These are phyloP conservation scores for Caenorhabditis drosophilae DNA, from an alignment of 2,888 invertebrate genomes.

Conservation along the genomic window DNA sequence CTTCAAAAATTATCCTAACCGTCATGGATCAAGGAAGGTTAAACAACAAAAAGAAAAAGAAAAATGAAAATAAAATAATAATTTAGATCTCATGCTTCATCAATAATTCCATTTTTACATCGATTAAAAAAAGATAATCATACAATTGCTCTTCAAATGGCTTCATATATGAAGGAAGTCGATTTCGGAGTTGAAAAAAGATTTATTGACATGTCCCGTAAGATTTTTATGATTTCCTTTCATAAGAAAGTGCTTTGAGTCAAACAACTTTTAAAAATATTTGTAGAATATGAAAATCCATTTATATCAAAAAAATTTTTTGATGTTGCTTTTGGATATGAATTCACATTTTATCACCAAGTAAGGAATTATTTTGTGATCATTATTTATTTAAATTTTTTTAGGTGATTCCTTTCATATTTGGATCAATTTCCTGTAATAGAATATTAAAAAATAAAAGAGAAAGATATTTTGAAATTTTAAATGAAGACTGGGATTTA, in stretches of 20 bases:
- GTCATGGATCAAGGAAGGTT: conserved; percentile 40
- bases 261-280: too few species aligned
- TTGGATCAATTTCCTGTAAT: conserved; percentile 25
- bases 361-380: conserved; percentile 2
- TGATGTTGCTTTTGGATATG: conserved; percentile 27
- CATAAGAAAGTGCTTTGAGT: too few species aligned
- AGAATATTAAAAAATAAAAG: conserved; percentile 7
- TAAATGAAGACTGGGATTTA: conserved; percentile 29
- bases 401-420: conserved; percentile 27
- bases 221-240: too few species aligned
- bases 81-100: conserved; percentile 31
- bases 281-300: conserved; percentile 16
- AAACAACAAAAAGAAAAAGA: neutral
- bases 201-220: conserved; percentile 29
- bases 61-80: neutral
- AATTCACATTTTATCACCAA: conserved; percentile 31
- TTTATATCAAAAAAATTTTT: conserved; percentile 25
- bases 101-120: conserved; percentile 35
- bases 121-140: conserved; percentile 25
- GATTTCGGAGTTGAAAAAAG: conserved; percentile 34
- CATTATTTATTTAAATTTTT: neutral
- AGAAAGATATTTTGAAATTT: conserved; percentile 17
- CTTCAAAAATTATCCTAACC: conserved; percentile 19
- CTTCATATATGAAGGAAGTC: conserved; percentile 15
- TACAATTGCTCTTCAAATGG: conserved; percentile 19